Percentiles rank a stretch among this genome's conserved stretches.
phyloP scores from a whole-genome alignment of 2,113 vertebrate genomes.

The Canis aureus region DNA sequence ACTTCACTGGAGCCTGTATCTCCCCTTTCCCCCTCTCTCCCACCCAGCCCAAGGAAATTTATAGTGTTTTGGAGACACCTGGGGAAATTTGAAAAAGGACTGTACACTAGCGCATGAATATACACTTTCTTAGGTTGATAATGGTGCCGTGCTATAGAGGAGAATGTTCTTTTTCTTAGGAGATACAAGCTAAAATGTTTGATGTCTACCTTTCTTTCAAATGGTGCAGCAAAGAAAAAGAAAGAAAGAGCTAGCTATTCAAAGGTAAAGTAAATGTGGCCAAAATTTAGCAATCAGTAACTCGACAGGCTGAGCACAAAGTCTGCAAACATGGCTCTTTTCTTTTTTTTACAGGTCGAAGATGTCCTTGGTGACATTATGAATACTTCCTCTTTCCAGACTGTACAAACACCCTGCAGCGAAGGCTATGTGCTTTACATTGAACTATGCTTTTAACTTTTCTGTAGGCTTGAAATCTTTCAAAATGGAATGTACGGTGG shows the following conservation, averaged over 20 bases:
- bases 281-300: neutral
- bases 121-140: neutral
- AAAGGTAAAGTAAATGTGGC: neutral
- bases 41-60: neutral
- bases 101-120: neutral
- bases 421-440: neutral
- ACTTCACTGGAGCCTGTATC: neutral
- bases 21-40: fast-evolving
- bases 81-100: neutral
- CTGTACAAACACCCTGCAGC: neutral
- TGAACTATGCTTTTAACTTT: neutral
- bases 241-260: neutral
- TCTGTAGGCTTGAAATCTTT: neutral
- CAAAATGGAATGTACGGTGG: neutral
- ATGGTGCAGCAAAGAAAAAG: neutral
- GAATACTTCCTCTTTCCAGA: neutral
- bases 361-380: neutral
- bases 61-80: neutral
- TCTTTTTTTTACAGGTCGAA: neutral
- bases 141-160: neutral
- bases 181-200: neutral
- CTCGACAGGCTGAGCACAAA: neutral
- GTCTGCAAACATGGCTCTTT: neutral
- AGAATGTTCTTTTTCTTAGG: neutral
- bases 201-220: neutral